Evolutionary conservation across 2,113 vertebrate genomes (phyloP), one percentile per base, ranked within the genome.

Genomic region (Cnemophilus loriae): DNA sequence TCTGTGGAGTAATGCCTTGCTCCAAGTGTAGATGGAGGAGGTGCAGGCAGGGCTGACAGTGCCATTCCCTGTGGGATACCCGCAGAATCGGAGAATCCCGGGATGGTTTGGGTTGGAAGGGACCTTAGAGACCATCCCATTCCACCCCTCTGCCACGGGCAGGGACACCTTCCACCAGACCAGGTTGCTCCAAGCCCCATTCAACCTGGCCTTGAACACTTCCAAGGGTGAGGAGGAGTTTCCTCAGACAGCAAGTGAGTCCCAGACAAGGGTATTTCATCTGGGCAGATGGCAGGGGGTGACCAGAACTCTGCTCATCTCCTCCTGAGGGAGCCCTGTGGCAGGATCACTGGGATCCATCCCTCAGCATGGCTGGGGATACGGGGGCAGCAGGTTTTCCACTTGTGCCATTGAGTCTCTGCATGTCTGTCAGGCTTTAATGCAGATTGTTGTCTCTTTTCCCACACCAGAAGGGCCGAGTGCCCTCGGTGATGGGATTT

Each of bases 1-100:
- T 42, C 30, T 23, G 0, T 7, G 53, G 49, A 55, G 26, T 3
- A 33, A 53, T 1, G 3, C 16, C 37, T 37, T 11, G 32, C 28
- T 44, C 28, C 39, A 18, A 5, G 68, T 19, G 33, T 3, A 13
- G 30, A 1, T 11, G n/a, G 82, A 79, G 28, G 32, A 81, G 23
- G 12, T 27, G 60, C 23, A 22, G 74, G 63, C 42, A 39, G n/a
- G 7, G 42, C 39, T 44, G 75, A 4, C 47, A 10, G 7, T 17
- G 10, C 4, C 3, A 14, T 68, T 60, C 52, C 41, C 53, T 41
- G 2, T 4, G 53, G 47, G 37, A 28, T 11, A 6, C 50, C 41
- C 16, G 11, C 47, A 32, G 69, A 28, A 6, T 0, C 2, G 0
- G 3, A 35, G 67, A 74, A 50, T 50, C 22, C 32, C 67, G 28